A percentile compares a stretch with the other conserved stretches of the same genome.
Conservation (phyloP, 2,888 invertebrate species). For the Uloborus plumipes region DNA sequence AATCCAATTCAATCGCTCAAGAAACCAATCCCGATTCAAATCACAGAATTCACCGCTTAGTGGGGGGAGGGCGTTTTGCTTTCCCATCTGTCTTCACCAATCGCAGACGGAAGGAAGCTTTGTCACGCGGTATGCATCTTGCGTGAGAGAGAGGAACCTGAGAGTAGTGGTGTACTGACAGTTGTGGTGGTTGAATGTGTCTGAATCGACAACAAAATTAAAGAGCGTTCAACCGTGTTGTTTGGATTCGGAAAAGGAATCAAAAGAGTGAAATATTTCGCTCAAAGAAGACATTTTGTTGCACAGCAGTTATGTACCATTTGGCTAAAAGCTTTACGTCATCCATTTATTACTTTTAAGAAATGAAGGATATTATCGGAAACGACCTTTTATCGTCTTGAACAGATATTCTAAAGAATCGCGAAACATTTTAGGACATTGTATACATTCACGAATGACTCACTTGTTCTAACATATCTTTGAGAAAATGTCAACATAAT, state of each 20-base stretch:
- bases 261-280: too few relatives aligned
- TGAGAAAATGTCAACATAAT: background rate
- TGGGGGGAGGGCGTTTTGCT: slow-evolving; percentile 16
- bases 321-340: too few relatives aligned
- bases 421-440: too few relatives aligned
- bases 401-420: too few relatives aligned
- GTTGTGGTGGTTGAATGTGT: slow-evolving; percentile 20
- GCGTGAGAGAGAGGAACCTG: slow-evolving; percentile 51
- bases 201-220: slow-evolving; percentile 42
- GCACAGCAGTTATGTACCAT: too few relatives aligned
- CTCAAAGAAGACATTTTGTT: too few relatives aligned
- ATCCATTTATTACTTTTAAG: too few relatives aligned
- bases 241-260: background rate
- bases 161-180: slow-evolving; percentile 36
- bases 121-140: slow-evolving; percentile 24
- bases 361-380: too few relatives aligned
- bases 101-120: background rate
- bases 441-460: too few relatives aligned
- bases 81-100: slow-evolving; percentile 42
- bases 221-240: slow-evolving; percentile 14
- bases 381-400: too few relatives aligned
- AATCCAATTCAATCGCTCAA: slow-evolving; percentile 45
- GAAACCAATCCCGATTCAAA: slow-evolving; percentile 35
- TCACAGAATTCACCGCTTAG: slow-evolving; percentile 24
- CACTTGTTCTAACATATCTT: too few relatives aligned